phyloP scores from a whole-genome alignment of 2,113 vertebrate species.

The Microcebus ravelobensis region DNA sequence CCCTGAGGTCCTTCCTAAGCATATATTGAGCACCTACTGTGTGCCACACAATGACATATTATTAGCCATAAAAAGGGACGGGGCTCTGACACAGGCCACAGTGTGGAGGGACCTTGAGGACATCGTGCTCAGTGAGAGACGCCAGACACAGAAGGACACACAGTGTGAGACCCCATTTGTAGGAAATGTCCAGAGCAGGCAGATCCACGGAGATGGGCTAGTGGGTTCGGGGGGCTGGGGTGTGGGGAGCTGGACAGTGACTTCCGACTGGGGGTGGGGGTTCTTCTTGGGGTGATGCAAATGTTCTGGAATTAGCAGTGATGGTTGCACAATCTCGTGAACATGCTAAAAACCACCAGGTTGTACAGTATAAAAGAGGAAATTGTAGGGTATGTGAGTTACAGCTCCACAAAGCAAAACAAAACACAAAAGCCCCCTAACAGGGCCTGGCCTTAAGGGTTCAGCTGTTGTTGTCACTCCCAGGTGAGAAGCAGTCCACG shows the following conservation, averaged over 20 bases:
- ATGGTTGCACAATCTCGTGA: background rate
- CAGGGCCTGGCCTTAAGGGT: background rate
- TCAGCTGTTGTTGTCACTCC: background rate
- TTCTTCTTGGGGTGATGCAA: background rate
- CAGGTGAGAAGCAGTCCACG: background rate
- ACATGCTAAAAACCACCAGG: background rate
- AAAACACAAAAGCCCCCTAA: background rate
- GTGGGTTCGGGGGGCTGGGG: background rate
- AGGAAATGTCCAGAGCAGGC: background rate
- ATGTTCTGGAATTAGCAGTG: background rate
- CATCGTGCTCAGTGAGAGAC: background rate
- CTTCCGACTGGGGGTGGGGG: accelerated
- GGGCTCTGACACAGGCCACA: accelerated
- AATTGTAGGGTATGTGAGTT: background rate
- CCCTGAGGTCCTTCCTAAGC: background rate
- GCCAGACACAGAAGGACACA: background rate
- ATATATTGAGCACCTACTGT: background rate
- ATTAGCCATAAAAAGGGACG: background rate
- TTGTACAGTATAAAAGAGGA: background rate
- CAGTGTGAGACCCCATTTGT: background rate
- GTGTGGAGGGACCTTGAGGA: accelerated
- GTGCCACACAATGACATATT: background rate
- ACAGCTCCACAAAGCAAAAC: background rate
- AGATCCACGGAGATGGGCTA: accelerated
- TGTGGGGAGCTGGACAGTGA: background rate